These are phyloP conservation scores for Copidosoma floridanum DNA, from an alignment of 1,140 invertebrate genomes.

Conservation along the genomic window DNA sequence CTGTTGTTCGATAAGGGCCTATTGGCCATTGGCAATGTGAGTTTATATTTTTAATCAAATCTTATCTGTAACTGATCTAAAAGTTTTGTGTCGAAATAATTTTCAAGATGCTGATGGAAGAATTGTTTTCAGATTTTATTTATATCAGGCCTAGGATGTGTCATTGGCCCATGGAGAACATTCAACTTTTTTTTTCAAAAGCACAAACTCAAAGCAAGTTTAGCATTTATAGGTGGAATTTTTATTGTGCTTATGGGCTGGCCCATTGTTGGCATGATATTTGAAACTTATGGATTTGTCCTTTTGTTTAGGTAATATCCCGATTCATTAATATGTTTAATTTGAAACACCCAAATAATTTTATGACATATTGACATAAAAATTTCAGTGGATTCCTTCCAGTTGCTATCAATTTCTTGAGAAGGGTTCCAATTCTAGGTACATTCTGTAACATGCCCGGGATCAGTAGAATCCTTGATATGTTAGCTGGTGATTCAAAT, in stretches of 20 bases:
- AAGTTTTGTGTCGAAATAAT: too few species aligned
- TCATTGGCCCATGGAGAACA: conserved; percentile 94
- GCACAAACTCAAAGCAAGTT: conserved; percentile 92
- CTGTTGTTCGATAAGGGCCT: conserved; percentile 97
- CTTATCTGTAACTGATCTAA: conserved; percentile 13
- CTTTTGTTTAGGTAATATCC: conserved; percentile 79
- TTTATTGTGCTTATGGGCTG: conserved; percentile 92
- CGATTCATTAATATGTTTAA: background rate
- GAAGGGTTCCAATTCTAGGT: conserved; percentile 74
- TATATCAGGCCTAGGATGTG: conserved; percentile 89
- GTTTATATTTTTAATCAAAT: conserved; percentile 37
- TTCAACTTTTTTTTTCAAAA: conserved; percentile 97
- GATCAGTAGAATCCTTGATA: conserved; percentile 63
- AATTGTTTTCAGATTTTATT: conserved; percentile 79
- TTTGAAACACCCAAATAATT: background rate
- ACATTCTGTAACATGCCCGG: conserved; percentile 74
- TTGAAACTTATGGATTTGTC: conserved; percentile 89
- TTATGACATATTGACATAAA: background rate
- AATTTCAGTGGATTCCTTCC: conserved; percentile 78
- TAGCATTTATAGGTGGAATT: conserved; percentile 93
- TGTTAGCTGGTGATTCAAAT: conserved; percentile 62
- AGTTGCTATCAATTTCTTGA: conserved; percentile 84
- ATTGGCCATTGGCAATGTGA: conserved; percentile 97
- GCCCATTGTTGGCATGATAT: conserved; percentile 93
- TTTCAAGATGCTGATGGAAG: background rate